These are phyloP conservation scores for Oikopleura dioica DNA, from an alignment of 23 tunicate species.

Conservation along the genomic window DNA sequence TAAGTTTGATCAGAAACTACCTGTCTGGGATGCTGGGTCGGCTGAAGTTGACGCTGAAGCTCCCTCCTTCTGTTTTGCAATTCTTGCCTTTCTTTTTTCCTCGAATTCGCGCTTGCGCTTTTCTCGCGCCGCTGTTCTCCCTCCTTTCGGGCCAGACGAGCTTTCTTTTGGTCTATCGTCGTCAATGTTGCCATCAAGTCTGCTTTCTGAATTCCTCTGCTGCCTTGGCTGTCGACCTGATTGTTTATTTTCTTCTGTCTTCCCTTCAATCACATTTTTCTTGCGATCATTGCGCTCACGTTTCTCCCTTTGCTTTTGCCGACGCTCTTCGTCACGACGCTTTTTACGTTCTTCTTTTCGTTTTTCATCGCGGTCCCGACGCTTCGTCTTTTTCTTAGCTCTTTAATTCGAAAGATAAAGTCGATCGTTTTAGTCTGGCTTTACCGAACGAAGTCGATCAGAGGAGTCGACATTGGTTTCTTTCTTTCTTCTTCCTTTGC, in stretches of 20 bases:
- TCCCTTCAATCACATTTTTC: not conserved
- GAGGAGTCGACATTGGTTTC: not conserved
- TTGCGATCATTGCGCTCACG: not conserved
- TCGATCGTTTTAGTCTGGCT: not conserved
- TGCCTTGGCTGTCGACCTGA: not conserved
- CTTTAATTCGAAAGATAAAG: not conserved
- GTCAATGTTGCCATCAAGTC: not conserved
- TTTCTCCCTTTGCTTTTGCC: not conserved
- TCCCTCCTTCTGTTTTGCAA: not conserved
- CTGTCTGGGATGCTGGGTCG: not conserved
- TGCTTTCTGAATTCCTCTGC: too few relatives aligned
- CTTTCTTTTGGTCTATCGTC: not conserved
- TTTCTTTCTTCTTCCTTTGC: not conserved
- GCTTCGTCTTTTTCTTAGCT: not conserved
- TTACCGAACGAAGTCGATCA: conserved; percentile 1
- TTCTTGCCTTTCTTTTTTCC: not conserved
- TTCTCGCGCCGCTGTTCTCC: conserved; percentile 2
- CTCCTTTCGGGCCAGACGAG: not conserved
- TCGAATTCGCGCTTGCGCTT: not conserved
- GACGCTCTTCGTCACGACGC: conserved; percentile 14
- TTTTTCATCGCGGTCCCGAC: not conserved
- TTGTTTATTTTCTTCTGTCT: not conserved
- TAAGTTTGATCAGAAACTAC: not conserved
- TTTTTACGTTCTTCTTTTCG: not conserved
- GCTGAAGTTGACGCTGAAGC: not conserved